A percentile compares a stretch with the other conserved stretches of the same genome.
phyloP scores from a whole-genome alignment of 2,888 invertebrate species.

The Perizoma affinitatum region DNA sequence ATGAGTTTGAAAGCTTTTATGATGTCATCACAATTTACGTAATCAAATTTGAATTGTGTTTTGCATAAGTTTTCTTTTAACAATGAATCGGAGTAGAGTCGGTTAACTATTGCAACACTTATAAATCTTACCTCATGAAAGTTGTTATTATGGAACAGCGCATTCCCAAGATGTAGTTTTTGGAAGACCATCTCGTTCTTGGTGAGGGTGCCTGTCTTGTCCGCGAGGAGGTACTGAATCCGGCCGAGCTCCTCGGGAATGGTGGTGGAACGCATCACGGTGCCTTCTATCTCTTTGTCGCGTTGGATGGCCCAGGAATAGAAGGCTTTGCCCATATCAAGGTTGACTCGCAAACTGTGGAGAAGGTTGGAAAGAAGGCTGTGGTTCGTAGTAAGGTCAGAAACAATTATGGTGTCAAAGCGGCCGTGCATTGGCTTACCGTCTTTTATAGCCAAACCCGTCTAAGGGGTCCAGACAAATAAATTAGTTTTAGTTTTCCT shows the following conservation, averaged over 20 bases:
- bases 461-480: too few relatives aligned
- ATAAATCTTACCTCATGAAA: constrained; percentile 75
- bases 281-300: constrained; percentile 96
- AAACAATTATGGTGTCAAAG: not conserved
- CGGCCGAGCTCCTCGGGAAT: constrained; percentile 99
- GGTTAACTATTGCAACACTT: too few relatives aligned
- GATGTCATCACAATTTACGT: too few relatives aligned
- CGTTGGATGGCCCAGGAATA: constrained; percentile 98
- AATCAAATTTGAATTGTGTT: too few relatives aligned
- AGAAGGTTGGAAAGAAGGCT: too few relatives aligned
- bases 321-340: constrained; percentile 99
- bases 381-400: too few relatives aligned
- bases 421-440: too few relatives aligned
- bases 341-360: constrained; percentile 95
- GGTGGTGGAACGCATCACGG: constrained; percentile 98
- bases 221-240: constrained; percentile 97
- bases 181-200: constrained; percentile 99
- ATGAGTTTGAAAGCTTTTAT: too few relatives aligned
- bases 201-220: constrained; percentile 99
- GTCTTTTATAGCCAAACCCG: too few relatives aligned
- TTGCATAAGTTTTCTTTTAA: too few relatives aligned
- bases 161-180: constrained; percentile 96
- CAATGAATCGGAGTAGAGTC: too few relatives aligned
- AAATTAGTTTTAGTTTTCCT: too few relatives aligned
- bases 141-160: constrained; percentile 93